These are phyloP conservation scores for Argya squamiceps DNA, from an alignment of 2,797 vertebrate genomes.

Conservation along the genomic window DNA sequence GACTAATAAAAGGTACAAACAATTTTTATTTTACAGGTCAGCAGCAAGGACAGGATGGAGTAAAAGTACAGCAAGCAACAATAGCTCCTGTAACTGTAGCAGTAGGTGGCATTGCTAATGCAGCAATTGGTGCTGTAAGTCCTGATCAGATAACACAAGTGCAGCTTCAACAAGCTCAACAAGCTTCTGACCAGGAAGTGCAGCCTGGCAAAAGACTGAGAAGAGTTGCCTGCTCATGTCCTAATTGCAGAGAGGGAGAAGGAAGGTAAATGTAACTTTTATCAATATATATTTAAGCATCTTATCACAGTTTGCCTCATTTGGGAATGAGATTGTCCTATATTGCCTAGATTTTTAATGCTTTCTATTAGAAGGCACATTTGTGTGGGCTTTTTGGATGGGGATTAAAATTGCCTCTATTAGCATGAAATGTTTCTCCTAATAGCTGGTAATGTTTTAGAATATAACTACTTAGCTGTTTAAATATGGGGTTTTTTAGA, in stretches of 20 bases:
- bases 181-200: constrained; percentile 92
- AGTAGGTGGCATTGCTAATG: constrained; percentile 89
- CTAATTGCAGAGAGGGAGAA: constrained; percentile 98
- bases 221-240: constrained; percentile 96
- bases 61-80: constrained; percentile 92
- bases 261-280: constrained; percentile 83
- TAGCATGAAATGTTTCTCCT: not conserved
- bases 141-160: constrained; percentile 92
- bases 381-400: not conserved
- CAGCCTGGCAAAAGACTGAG: constrained; percentile 94
- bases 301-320: not conserved
- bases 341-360: not conserved
- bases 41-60: constrained; percentile 90
- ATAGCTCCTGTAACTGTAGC: constrained; percentile 92
- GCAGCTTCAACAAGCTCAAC: constrained; percentile 90
- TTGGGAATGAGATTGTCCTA: not conserved
- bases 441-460: not conserved
- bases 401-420: not conserved
- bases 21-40: constrained; percentile 83
- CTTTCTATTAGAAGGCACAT: not conserved
- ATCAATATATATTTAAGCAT: not conserved
- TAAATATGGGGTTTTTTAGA: constrained; percentile 74
- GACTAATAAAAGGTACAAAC: not conserved
- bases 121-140: constrained; percentile 89
- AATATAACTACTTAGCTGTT: constrained; percentile 5